Base-by-base conservation (phyloP, 2,888 invertebrate genomes). In the Tolmerus cingulatus region DNA sequence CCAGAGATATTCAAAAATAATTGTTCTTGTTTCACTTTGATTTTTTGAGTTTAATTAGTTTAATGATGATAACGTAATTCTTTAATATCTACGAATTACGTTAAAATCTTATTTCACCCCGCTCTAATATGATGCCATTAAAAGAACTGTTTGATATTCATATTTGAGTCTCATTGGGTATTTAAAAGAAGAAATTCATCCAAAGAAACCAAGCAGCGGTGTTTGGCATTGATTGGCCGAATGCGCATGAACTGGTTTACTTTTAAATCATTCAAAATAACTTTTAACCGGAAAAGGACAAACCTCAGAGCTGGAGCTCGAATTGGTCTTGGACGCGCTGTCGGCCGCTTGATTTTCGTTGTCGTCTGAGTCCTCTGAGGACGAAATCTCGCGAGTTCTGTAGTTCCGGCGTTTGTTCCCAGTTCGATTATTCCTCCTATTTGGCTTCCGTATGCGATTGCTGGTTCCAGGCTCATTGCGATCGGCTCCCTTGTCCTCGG, bases 321-420 rank as follows among this genome's bases (percentile, higher is more conserved):
- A 86, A 16, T 30, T 30, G 14, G 84, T 43, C 7, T 74, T 85
- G 74, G 85, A 74, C 12, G 76, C 19, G 55, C 37, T 51, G 19
- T 46, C 37, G 19, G 77, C 19, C 2, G 77, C 57, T 74, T 66
- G 46, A 30, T 85, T 74, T 74, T 66, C 46, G 82, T 76, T 37
- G 9, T 87, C 86, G 79, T 66, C 79, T n/a, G 78, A 81, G 8
- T 87, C 87, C 30, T 79, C 88, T 0, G 89, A 89, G 1, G 89
- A 89, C 8, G 89, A 89, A 1, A 88, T 74, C 19, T 88, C 82
- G 46, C 88, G 89, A 46, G 82, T 87, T 46, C 89, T 87, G 46
- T 89, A 89, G 43, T 89, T 89, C n/a, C 89, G 86, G 16, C 87
- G 88, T 27, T 88, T 82, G 0, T 43, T 51, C 14, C 79, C 85